Evolutionary conservation across 2,797 vertebrate genomes (phyloP), one percentile per base, ranked within the genome.

Genomic region (Etheostoma nigrum): DNA sequence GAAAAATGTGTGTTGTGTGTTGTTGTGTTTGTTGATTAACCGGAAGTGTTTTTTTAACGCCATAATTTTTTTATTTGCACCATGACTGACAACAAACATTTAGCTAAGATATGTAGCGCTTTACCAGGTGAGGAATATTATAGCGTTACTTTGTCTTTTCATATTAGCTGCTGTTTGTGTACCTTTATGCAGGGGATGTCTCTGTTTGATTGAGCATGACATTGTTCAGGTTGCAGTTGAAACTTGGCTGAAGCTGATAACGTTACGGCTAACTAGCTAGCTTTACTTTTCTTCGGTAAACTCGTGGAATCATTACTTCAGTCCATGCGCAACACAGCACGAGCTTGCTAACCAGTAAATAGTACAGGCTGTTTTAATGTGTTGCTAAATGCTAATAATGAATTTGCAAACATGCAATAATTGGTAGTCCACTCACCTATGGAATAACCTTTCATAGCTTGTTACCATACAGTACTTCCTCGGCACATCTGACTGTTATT

Each of bases 381-480:
- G 47, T 8, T 30, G 7, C 0, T 19, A 16, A 19, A 11, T 21
- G 42, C 2, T 64, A 23, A 49, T 2, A 4, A 44, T 11, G 1
- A 18, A 1, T 14, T 23, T n/a, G 13, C 0, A 3, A 13, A 15
- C 36, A 21, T 44, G 14, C 25, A 63, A 2, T 10, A 9, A 16
- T 36, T 18, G 2, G 4, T 3, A 11, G 14, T 12, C 2, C 19
- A 91, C 92, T 91, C 78, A 92, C 92, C 86, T 51, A 79, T 9
- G 0, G 72, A 80, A 54, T 71, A 90, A 91, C 86, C 89, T 92
- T 78, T 81, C 70, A 68, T 72, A 9, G 78, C 49, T 19, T 13
- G 40, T 48, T 48, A 11, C 55, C 36, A 40, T 40, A 40, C 36
- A 52, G 23, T 10, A 8, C 47, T 48, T 66, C 55, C 19, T 63